Percentiles rank a stretch among this genome's conserved stretches.
These are phyloP conservation scores for Girardia tigrina DNA, from an alignment of 2,888 invertebrate genomes.

Conservation along the genomic window DNA sequence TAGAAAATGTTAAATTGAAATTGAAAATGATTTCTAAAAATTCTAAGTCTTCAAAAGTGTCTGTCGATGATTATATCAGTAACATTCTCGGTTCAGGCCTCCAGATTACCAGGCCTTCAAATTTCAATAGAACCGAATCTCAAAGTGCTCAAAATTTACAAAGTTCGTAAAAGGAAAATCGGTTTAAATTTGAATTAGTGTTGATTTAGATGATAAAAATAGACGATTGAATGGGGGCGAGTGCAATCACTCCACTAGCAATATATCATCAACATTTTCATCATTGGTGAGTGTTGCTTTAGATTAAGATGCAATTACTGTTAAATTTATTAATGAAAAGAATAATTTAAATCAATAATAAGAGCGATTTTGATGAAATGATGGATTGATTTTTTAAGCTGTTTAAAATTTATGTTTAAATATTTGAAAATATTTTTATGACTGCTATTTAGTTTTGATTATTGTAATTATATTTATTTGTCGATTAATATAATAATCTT, in stretches of 20 bases:
- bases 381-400: no score
- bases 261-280: not conserved
- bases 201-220: not conserved
- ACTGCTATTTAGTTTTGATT: no score
- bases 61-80: not conserved
- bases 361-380: no score
- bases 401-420: no score
- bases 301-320: not conserved
- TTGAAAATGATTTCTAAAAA: slow-evolving; percentile 6
- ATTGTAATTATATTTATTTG: no score
- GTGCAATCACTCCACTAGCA: not conserved
- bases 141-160: slow-evolving; percentile 20
- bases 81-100: not conserved
- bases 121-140: not conserved
- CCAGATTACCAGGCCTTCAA: not conserved
- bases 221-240: not conserved
- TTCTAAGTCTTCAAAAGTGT: slow-evolving; percentile 1
- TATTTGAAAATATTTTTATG: no score
- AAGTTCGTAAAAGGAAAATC: not conserved
- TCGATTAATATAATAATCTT: no score
- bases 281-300: not conserved
- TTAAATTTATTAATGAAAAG: no score
- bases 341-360: no score
- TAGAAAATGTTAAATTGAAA: slow-evolving; percentile 1
- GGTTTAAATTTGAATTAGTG: not conserved